Percentiles rank a stretch among this genome's conserved stretches.
Conservation (phyloP, 2,797 vertebrate genomes). For the Denticeps clupeoides region DNA sequence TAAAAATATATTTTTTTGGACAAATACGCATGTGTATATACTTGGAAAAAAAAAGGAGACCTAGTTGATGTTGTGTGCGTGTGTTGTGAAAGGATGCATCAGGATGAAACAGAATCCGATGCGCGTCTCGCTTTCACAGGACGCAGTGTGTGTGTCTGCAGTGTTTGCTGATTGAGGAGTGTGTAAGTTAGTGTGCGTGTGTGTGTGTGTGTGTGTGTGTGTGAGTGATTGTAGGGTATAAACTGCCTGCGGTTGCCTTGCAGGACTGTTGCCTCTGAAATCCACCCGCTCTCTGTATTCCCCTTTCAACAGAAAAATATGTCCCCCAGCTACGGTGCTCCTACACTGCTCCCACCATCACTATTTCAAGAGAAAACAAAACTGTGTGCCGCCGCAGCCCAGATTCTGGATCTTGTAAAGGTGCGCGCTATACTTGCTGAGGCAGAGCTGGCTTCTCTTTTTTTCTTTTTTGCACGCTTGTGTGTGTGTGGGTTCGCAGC, state of each 20-base stretch:
- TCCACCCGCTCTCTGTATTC: conserved; percentile 58
- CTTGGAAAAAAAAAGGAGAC: too few relatives aligned
- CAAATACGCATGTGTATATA: conserved; percentile 38
- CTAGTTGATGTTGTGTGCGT: too few relatives aligned
- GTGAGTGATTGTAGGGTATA: conserved; percentile 41
- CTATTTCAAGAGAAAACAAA: conserved; percentile 69
- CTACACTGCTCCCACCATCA: conserved; percentile 56
- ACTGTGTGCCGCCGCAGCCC: conserved; percentile 50
- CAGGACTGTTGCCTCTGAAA: conserved; percentile 66
- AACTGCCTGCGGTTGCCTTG: conserved; percentile 66
- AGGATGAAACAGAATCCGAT: too few relatives aligned
- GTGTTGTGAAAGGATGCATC: too few relatives aligned
- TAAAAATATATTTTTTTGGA: too few relatives aligned
- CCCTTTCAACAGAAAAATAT: conserved; percentile 66
- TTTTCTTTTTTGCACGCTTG: neutral
- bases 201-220: neutral
- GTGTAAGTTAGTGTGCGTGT: neutral
- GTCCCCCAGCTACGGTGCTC: conserved; percentile 62
- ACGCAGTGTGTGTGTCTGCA: conserved; percentile 40
- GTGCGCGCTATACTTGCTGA: conserved; percentile 38
- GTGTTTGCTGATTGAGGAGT: conserved; percentile 10
- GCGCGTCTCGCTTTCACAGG: too few relatives aligned
- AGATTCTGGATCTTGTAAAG: conserved; percentile 54
- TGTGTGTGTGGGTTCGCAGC: neutral
- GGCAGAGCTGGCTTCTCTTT: conserved; percentile 33